These are phyloP conservation scores for Pangasius djambal DNA, from an alignment of 2,797 vertebrate species.

Conservation along the genomic window DNA sequence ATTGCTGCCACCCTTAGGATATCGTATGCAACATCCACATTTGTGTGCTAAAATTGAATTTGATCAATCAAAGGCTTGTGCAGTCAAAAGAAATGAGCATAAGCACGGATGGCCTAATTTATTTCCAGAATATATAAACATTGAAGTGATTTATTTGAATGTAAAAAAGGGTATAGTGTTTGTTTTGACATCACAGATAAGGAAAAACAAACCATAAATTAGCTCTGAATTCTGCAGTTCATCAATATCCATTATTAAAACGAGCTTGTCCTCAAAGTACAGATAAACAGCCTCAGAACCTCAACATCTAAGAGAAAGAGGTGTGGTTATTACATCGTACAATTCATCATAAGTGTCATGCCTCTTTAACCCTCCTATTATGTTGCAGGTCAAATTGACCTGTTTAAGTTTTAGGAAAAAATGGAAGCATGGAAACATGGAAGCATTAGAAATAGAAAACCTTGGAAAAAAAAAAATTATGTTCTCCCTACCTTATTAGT, in stretches of 20 bases:
- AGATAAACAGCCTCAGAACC: conserved; percentile 23
- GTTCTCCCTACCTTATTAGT: neutral
- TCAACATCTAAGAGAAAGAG: neutral
- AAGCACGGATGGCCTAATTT: neutral
- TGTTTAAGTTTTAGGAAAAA: neutral
- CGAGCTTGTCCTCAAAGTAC: neutral
- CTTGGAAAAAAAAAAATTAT: too few species aligned
- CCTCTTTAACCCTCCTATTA: conserved; percentile 21
- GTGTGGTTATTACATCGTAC: neutral
- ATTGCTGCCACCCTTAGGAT: conserved; percentile 74
- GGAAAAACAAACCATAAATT: conserved; percentile 61
- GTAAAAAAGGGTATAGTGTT: conserved; percentile 65
- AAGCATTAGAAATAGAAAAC: neutral
- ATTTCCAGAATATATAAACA: conserved; percentile 62
- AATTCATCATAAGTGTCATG: neutral
- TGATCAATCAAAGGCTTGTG: neutral
- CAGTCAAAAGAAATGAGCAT: neutral
- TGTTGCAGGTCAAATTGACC: neutral
- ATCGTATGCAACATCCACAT: conserved; percentile 6
- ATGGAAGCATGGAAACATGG: conserved; percentile 8
- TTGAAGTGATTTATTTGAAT: conserved; percentile 76
- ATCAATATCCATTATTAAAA: conserved; percentile 32
- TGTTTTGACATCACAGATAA: conserved; percentile 65
- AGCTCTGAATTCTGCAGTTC: conserved; percentile 38
- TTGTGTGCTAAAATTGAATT: neutral